Conservation (phyloP, 1,140 invertebrate species). For the Halyomorpha halys region DNA sequence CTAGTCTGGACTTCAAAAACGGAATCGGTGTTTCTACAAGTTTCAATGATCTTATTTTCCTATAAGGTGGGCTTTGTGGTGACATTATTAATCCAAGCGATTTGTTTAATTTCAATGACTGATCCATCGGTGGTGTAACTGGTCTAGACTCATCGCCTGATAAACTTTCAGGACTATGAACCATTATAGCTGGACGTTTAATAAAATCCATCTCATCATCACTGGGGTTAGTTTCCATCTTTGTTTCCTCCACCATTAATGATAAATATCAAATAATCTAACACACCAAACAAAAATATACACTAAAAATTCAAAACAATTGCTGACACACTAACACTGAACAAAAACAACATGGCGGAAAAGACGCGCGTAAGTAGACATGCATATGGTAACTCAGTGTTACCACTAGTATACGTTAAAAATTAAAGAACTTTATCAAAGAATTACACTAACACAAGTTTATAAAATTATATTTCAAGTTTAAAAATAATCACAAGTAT, state of each 20-base stretch:
- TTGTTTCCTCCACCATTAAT: background rate
- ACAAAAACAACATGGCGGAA: conserved; percentile 17
- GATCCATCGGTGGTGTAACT: conserved; percentile 25
- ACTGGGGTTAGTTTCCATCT: conserved; percentile 7
- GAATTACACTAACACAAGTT: too few species aligned
- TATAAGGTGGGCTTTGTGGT: conserved; percentile 26
- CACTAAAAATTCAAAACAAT: conserved; percentile 13
- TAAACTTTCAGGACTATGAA: background rate
- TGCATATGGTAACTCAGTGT: conserved; percentile 4
- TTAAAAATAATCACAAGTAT: too few species aligned
- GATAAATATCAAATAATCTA: background rate
- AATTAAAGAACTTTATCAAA: too few species aligned
- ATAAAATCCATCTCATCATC: conserved; percentile 15
- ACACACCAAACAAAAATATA: conserved; percentile 8
- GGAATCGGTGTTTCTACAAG: conserved; percentile 20
- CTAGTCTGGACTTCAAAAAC: conserved; percentile 5
- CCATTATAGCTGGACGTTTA: background rate
- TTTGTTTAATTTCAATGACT: conserved; percentile 22
- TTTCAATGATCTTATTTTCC: conserved; percentile 25
- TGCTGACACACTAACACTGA: background rate
- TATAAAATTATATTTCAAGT: too few species aligned
- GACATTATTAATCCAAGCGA: conserved; percentile 26
- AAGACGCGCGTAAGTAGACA: conserved; percentile 1
- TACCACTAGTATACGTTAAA: background rate
- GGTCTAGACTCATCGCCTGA: conserved; percentile 21